A percentile compares a stretch with the other conserved stretches of the same genome.
Evolutionary conservation across 2,888 invertebrate species (phyloP).

Genomic region (Serrognathus titanus): DNA sequence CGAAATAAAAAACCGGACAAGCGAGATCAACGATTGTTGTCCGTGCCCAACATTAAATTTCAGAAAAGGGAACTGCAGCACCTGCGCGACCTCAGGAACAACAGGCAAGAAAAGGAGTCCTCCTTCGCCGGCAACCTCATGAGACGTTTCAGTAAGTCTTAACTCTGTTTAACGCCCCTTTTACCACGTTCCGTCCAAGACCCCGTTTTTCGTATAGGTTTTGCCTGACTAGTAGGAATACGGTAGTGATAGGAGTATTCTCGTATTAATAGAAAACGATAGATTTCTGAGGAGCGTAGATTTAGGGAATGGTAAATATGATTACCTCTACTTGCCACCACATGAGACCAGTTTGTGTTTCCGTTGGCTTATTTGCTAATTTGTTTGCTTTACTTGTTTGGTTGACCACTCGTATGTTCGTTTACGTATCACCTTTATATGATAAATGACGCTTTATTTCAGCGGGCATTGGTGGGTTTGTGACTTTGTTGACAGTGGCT

Average conservation of each 20-base stretch:
- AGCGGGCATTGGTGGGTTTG: conserved; percentile 45
- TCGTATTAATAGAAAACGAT: conserved; percentile 12
- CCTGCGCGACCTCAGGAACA: conserved; percentile 56
- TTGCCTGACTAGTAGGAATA: conserved; percentile 14
- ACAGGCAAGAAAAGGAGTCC: conserved; percentile 49
- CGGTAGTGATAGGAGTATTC: conserved; percentile 3
- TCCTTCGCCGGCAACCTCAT: conserved; percentile 73
- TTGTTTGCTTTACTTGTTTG: conserved; percentile 41
- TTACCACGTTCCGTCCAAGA: conserved; percentile 7
- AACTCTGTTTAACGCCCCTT: conserved; percentile 35
- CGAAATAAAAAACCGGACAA: conserved; percentile 45
- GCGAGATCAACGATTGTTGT: conserved; percentile 68
- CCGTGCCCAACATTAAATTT: conserved; percentile 74
- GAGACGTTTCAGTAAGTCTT: conserved; percentile 87
- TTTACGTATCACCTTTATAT: conserved; percentile 8
- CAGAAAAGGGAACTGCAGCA: conserved; percentile 52
- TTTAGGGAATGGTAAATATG: conserved; percentile 25
- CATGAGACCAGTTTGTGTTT: conserved; percentile 30
- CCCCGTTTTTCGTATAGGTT: background rate
- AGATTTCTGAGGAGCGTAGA: conserved; percentile 14
- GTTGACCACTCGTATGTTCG: conserved; percentile 23
- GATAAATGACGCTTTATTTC: conserved; percentile 42
- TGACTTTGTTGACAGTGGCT: conserved; percentile 48
- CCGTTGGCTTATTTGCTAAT: conserved; percentile 39
- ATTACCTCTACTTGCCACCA: conserved; percentile 18